Evolutionary conservation across 2,797 vertebrate genomes (phyloP), one percentile per base, ranked within the genome.

Genomic region (Champsocephalus gunnari): DNA sequence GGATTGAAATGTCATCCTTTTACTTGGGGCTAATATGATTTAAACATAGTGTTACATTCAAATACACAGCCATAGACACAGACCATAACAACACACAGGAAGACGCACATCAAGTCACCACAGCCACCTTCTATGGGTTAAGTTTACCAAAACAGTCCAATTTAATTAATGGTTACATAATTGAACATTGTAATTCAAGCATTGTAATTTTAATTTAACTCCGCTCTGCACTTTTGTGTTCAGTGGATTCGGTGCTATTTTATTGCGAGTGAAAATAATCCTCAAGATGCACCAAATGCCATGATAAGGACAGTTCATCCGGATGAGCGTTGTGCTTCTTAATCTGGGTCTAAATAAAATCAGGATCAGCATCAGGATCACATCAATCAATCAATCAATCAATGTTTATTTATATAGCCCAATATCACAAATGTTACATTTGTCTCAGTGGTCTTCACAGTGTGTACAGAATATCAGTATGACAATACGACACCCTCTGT

Each of bases 301-400:
- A 50, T 0, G 28, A 74, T 60, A 54, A 75, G 77, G 75, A 77
- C 77, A 34, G 66, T 69, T 84, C 71, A 84, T 86, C 81, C 62
- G 64, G 81, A 45, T 57, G 72, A 78, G 85, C 84, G 77, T 58
- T 5, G 14, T 80, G 86, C 76, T 67, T 76, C 88, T 90, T 94
- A 89, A 93, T 93, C 92, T 89, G 74, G 60, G 66, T 80, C 79
- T 77, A 87, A 92, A 91, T 92, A 84, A 90, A 88, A 90, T 90
- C 88, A 87, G 82, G 82, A 89, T 87, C 89, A 89, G 83, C 80
- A 90, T 88, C 89, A 89, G 85, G 84, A 89, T 92, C 86, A 75
- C 83, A 71, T 88, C 19, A 19, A 19, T 19, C 19, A 19, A 19
- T 19, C 19, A 19, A 19, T 19, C 19, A 19, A 19, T 19, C 19